Conservation (phyloP, 1,140 invertebrate species). For the Papilio glaucus region DNA sequence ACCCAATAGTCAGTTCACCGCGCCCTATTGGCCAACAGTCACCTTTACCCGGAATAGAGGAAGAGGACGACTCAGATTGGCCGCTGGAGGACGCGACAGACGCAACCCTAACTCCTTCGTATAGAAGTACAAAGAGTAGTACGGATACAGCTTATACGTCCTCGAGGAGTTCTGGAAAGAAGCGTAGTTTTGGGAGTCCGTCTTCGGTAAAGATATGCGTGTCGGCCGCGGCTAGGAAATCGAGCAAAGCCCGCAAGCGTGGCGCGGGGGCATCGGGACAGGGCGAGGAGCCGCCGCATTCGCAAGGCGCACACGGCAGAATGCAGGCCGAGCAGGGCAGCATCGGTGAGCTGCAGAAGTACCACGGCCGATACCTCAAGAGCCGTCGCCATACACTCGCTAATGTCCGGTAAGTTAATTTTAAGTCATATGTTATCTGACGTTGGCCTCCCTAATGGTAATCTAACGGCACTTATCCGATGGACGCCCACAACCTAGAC, state of each 20-base stretch:
- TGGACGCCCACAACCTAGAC: too few relatives aligned
- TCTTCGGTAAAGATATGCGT: slow-evolving; percentile 80
- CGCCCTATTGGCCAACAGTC: slow-evolving; percentile 82
- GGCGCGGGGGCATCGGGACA: slow-evolving; percentile 61
- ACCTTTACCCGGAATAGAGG: slow-evolving; percentile 85
- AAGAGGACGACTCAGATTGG: slow-evolving; percentile 85
- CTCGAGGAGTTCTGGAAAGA: slow-evolving; percentile 76
- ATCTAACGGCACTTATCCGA: too few relatives aligned
- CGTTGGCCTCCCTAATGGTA: neutral
- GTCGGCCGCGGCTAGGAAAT: slow-evolving; percentile 77
- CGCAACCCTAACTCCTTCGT: slow-evolving; percentile 78
- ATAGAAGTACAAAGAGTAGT: slow-evolving; percentile 80
- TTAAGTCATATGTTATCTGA: neutral
- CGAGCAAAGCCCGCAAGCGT: slow-evolving; percentile 76
- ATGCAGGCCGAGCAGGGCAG: slow-evolving; percentile 95
- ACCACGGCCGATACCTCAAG: slow-evolving; percentile 91
- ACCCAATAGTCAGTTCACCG: slow-evolving; percentile 78
- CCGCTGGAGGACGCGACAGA: slow-evolving; percentile 80
- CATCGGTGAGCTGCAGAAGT: slow-evolving; percentile 93
- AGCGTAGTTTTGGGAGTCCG: slow-evolving; percentile 72
- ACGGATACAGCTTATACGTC: slow-evolving; percentile 78
- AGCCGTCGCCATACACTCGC: slow-evolving; percentile 93
- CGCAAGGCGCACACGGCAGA: slow-evolving; percentile 75
- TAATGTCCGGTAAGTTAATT: slow-evolving; percentile 91
- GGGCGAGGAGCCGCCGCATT: slow-evolving; percentile 58